phyloP scores from a whole-genome alignment of 2,888 invertebrate species.

The Hydropsyche betteni region DNA sequence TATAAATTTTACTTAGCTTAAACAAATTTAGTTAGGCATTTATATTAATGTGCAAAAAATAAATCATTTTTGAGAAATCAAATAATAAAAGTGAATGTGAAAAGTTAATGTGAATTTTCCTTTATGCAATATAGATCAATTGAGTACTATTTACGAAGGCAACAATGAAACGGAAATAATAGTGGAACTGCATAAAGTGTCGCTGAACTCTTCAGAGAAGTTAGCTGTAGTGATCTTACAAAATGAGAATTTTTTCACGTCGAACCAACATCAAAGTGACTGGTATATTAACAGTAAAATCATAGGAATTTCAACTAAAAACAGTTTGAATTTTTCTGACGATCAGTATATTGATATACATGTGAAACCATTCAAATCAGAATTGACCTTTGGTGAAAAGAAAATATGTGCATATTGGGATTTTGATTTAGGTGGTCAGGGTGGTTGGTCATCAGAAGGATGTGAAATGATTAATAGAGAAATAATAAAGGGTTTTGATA shows the following conservation, averaged over 20 bases:
- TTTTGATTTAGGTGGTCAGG: not conserved
- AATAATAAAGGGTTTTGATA: not conserved
- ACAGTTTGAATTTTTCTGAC: not conserved
- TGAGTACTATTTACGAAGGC: not conserved
- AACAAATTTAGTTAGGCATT: too few relatives aligned
- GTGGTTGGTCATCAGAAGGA: not conserved
- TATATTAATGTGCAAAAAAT: too few relatives aligned
- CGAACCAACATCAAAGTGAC: not conserved
- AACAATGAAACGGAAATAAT: not conserved
- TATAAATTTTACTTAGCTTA: too few relatives aligned
- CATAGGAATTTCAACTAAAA: not conserved
- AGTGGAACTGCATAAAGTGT: not conserved
- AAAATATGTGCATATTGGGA: slow-evolving; percentile 4
- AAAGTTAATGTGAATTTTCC: too few relatives aligned
- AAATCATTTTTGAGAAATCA: too few relatives aligned
- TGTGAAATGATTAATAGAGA: not conserved
- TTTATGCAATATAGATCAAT: slow-evolving; percentile 12
- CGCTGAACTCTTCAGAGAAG: not conserved
- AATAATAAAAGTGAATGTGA: too few relatives aligned
- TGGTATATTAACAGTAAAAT: not conserved
- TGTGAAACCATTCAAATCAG: not conserved
- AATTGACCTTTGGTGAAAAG: not conserved
- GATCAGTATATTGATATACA: not conserved
- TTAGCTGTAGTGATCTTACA: slow-evolving; percentile 15
- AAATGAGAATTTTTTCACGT: not conserved